phyloP scores from a whole-genome alignment of 53 echinoderm and acorn worm genomes.

The Crossaster papposus region DNA sequence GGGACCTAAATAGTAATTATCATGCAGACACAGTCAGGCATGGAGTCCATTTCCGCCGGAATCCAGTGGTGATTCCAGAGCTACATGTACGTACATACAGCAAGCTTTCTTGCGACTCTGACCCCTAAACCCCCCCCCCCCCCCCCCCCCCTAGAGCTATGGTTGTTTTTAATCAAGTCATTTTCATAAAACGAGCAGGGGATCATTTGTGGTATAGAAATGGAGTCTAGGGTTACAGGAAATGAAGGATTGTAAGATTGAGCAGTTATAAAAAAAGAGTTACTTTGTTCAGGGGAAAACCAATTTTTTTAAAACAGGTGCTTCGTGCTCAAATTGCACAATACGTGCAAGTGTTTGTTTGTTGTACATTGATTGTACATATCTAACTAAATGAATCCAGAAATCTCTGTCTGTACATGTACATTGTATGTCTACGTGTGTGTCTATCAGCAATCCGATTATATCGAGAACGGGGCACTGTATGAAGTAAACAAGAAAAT shows the following conservation, averaged over 20 bases:
- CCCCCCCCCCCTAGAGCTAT: not conserved
- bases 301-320: not conserved
- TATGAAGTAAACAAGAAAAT: too few relatives aligned
- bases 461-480: too few relatives aligned
- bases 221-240: not conserved
- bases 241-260: not conserved
- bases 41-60: not conserved
- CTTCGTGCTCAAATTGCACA: not conserved
- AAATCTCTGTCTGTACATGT: not conserved
- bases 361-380: too few relatives aligned
- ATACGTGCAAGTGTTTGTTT: not conserved
- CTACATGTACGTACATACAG: not conserved
- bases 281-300: not conserved
- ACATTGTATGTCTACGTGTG: not conserved
- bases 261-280: not conserved
- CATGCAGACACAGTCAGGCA: not conserved
- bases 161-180: not conserved
- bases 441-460: too few relatives aligned
- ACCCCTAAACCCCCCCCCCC: not conserved
- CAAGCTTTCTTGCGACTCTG: not conserved
- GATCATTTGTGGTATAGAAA: not conserved
- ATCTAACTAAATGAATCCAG: not conserved
- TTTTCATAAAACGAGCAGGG: not conserved
- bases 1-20: not conserved
- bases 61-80: not conserved